phyloP scores from a whole-genome alignment of 2,113 vertebrate genomes.

The Phrynosoma blainvillii region DNA sequence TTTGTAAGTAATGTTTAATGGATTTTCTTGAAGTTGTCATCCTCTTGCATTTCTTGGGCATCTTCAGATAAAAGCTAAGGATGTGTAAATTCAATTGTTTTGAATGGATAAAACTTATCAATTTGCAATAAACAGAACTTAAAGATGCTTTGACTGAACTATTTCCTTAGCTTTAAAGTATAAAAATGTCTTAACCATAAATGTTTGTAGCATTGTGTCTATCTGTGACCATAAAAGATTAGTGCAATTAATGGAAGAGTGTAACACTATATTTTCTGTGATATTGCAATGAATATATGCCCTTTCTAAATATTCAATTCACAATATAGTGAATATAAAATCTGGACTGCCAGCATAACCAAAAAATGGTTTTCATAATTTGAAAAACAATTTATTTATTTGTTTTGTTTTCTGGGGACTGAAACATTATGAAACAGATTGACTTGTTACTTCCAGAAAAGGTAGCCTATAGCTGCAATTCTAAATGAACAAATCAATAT shows the following conservation, averaged over 20 bases:
- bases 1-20: background rate
- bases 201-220: background rate
- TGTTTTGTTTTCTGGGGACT: background rate
- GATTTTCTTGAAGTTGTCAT: background rate
- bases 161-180: background rate
- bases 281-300: background rate
- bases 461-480: constrained; percentile 19
- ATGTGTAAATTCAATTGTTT: background rate
- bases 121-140: background rate
- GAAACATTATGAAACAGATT: background rate
- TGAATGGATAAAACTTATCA: background rate
- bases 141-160: background rate
- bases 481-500: constrained; percentile 23
- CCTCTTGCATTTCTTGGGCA: background rate
- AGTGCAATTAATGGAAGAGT: too few relatives aligned
- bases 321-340: background rate
- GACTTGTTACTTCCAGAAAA: background rate
- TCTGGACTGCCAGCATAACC: background rate
- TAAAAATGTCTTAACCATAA: background rate
- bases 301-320: background rate
- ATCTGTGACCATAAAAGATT: background rate
- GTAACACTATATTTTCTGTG: background rate
- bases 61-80: background rate
- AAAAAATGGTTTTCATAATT: background rate
- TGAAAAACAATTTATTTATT: background rate